Evolutionary conservation across 2,113 vertebrate species (phyloP), one percentile per base, ranked within the genome.

Genomic region (Turdus rufiventris): DNA sequence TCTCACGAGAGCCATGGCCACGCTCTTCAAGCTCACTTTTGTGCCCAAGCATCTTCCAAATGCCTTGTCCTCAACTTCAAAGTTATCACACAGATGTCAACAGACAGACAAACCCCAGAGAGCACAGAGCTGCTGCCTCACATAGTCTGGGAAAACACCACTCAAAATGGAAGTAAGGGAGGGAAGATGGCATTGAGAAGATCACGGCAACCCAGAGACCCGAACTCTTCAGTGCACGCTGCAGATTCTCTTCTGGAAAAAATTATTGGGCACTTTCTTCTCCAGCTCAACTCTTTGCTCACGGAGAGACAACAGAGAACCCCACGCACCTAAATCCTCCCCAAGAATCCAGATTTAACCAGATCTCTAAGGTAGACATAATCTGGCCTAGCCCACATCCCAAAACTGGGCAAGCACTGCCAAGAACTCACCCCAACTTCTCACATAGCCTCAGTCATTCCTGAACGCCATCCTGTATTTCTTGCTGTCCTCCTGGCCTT

Each of bases 161-260:
- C 50, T 38, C 3, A 0, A 9, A 51, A 53, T 2, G 15, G 28
- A 70, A 47, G 54, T 0, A 18, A 34, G 13, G 2, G 4, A 77
- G 24, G n/a, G 31, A 50, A 45, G 50, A 31, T 0, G 0, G 34
- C 3, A 10, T 3, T 63, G 36, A 29, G 47, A 25, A 31, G 15
- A 48, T 53, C 45, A 23, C 4, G 3, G 62, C 67, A 50, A 62
- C 18, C 15, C 73, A 26, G 21, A 88, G 63, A n/a, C 9, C n/a
- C 21, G 0, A 1, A 40, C 38, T 54, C 63, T 45, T 10, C 9
- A 0, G 24, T 0, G 0, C 20, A 29, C 0, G 0, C 58, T 28
- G 58, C 33, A 66, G 38, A 54, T 11, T 24, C 24, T 80, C 45
- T 75, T 43, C 88, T 34, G 3, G 0, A 29, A 38, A 38, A 80